Base-by-base conservation (phyloP, 2,113 vertebrate species). In the Ciconia stormi region DNA sequence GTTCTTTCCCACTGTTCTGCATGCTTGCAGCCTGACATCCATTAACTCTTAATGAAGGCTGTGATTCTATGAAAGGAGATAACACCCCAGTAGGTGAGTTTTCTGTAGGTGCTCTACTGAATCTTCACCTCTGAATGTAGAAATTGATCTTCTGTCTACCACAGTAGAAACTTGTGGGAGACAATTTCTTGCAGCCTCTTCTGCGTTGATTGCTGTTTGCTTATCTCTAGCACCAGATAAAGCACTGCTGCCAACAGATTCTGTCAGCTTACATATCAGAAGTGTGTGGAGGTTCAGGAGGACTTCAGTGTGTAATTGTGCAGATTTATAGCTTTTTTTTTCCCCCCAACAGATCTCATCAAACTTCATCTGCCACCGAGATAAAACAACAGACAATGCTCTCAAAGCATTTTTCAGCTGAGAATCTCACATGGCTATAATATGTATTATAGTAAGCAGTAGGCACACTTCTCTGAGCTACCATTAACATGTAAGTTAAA, bases 171-270 rank as follows among this genome's bases (percentile, higher is more conserved):
- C 90, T 95, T 92, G 55, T 90, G 71, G 91, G 89, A 98, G 91
- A 97, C 96, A 92, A 97, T 97, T 98, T 98, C 95, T 85, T 97
- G 66, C 92, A 91, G 88, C 63, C 95, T 95, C 62, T 87, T 97
- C 93, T 96, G 96, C 97, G 97, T 95, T 97, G 97, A 98, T 97
- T 97, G 97, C 94, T 96, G 88, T 95, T 96, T 97, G 93, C 94
- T 97, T 95, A 87, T 94, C 76, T 87, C 72, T 97, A 94, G 95
- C n/a, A 52, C 85, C 91, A 96, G 90, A 95, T 92, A 94, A 96
- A 96, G 81, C 91, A 95, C 82, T 96, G 97, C 93, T 96, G 97
- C 95, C 95, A 98, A 97, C 92, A 92, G 92, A 92, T 96, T 96
- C 95, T 97, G 82, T 98, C 95, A 95, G 88, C 93, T 96, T 94